Evolutionary conservation across 2,888 invertebrate species (phyloP).

Genomic region (Melanostoma scalare): DNA sequence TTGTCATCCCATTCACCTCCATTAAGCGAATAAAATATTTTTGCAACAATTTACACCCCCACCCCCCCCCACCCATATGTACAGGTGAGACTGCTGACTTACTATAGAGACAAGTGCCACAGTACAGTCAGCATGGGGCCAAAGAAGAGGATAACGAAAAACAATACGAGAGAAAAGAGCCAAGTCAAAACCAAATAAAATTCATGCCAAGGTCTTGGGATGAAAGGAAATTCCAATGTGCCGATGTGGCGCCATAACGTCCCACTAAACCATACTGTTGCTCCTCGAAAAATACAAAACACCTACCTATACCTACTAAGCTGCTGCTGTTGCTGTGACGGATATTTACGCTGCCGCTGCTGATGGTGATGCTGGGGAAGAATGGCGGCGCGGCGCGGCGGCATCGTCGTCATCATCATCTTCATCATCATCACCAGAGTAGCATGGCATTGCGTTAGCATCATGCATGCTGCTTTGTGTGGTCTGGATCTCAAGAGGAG

Average conservation of each 20-base stretch:
- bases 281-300: slow-evolving; percentile 5
- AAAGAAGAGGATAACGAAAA: neutral
- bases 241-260: slow-evolving; percentile 61
- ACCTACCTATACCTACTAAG: slow-evolving; percentile 6
- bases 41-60: slow-evolving; percentile 39
- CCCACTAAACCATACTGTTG: slow-evolving; percentile 41
- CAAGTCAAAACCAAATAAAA: slow-evolving; percentile 3
- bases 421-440: neutral
- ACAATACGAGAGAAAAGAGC: slow-evolving; percentile 12
- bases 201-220: slow-evolving; percentile 42
- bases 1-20: slow-evolving; percentile 51
- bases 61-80: slow-evolving; percentile 5
- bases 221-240: slow-evolving; percentile 38
- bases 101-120: no score
- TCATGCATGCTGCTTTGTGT: slow-evolving; percentile 10
- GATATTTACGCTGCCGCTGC: no score
- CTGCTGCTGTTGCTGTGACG: neutral
- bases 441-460: slow-evolving; percentile 22
- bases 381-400: slow-evolving; percentile 11
- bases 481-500: slow-evolving; percentile 26
- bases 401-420: no score
- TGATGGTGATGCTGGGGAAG: slow-evolving; percentile 42
- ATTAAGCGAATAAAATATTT: slow-evolving; percentile 37
- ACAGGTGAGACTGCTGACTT: slow-evolving; percentile 7
- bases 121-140: slow-evolving; percentile 1